A percentile compares a stretch with the other conserved stretches of the same genome.
Conservation (phyloP, 2,888 invertebrate species). For the Drosophila setosimentum region DNA sequence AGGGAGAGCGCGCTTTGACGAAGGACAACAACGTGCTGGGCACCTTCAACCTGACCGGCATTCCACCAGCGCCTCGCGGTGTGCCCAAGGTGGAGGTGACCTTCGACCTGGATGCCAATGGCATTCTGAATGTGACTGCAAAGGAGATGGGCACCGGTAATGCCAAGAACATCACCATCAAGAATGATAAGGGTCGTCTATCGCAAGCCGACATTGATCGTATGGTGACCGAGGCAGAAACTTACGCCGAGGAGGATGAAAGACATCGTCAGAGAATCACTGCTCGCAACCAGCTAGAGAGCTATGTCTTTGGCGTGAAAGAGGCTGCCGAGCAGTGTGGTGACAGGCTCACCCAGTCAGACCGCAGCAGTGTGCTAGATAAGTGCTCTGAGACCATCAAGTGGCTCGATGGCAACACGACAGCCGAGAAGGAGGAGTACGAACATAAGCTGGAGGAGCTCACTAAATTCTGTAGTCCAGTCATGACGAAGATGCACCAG, state of each 20-base stretch:
- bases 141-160: constrained; percentile 89
- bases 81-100: constrained; percentile 95
- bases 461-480: constrained; percentile 84
- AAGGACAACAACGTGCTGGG: constrained; percentile 97
- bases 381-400: constrained; percentile 88
- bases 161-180: constrained; percentile 91
- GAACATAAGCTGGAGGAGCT: constrained; percentile 86
- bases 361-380: constrained; percentile 67
- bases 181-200: constrained; percentile 92
- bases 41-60: constrained; percentile 97
- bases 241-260: constrained; percentile 90
- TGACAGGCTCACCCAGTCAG: constrained; percentile 83
- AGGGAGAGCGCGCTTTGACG: constrained; percentile 95
- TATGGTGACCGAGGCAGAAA: constrained; percentile 91
- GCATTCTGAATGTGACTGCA: constrained; percentile 96
- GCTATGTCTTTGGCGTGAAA: constrained; percentile 89
- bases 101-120: constrained; percentile 95
- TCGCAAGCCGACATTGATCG: constrained; percentile 93
- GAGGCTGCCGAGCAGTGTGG: constrained; percentile 89
- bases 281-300: constrained; percentile 90
- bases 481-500: constrained; percentile 86
- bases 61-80: constrained; percentile 96
- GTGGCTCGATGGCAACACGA: constrained; percentile 91
- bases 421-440: constrained; percentile 91
- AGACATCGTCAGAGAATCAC: constrained; percentile 89